These are phyloP conservation scores for Pseudotriccus pelzelni DNA, from an alignment of 2,797 vertebrate genomes.

Conservation along the genomic window DNA sequence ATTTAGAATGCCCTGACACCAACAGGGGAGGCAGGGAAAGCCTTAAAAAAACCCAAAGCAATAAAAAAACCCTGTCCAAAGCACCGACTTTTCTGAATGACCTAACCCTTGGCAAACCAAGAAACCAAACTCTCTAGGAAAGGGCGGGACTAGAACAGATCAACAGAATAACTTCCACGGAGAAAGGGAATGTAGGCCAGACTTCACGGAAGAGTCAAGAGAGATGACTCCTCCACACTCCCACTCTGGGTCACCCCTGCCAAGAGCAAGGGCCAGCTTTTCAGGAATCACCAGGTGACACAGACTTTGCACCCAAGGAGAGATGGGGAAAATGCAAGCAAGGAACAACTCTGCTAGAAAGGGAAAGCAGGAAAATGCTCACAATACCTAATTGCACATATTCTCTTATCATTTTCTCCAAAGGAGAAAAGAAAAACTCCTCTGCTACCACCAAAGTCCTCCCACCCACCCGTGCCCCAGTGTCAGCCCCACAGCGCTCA, in stretches of 20 bases:
- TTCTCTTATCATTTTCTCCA: not conserved
- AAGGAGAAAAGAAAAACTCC: not conserved
- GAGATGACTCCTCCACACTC: not conserved
- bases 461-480: no score
- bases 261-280: not conserved
- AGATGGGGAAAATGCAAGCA: not conserved
- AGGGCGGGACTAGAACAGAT: not conserved
- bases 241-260: not conserved
- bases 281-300: not conserved
- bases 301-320: not conserved
- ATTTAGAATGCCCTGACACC: not conserved
- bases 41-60: not conserved
- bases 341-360: not conserved
- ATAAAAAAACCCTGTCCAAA: not conserved
- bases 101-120: not conserved
- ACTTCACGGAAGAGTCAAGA: not conserved
- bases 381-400: fast-evolving
- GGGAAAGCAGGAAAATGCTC: not conserved
- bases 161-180: fast-evolving
- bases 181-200: not conserved
- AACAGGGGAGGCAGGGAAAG: not conserved
- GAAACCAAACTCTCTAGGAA: not conserved
- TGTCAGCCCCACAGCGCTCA: not conserved
- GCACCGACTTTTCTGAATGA: not conserved
- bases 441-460: not conserved